Conservation (phyloP, 2,113 vertebrate species). For the Phaetusa simplex region DNA sequence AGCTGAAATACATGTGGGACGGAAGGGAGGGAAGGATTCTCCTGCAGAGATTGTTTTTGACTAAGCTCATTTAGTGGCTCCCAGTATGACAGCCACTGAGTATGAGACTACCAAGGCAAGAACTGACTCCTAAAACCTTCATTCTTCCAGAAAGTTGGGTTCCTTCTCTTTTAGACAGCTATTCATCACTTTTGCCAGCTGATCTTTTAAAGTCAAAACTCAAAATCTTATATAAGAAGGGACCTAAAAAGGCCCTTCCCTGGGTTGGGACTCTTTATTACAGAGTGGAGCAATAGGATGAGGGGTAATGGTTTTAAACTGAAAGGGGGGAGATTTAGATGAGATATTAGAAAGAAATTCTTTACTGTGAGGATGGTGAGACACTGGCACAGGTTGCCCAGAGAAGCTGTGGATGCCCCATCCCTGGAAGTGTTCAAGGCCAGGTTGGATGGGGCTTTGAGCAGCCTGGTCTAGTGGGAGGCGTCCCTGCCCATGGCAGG, state of each 20-base stretch:
- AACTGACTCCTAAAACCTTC: neutral
- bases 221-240: neutral
- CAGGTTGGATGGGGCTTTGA: too few species aligned
- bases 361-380: too few species aligned
- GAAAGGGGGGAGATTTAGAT: too few species aligned
- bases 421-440: too few species aligned
- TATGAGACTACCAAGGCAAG: neutral
- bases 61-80: neutral
- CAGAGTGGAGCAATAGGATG: too few species aligned
- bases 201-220: neutral
- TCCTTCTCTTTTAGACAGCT: neutral
- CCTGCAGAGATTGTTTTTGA: neutral
- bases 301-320: too few species aligned
- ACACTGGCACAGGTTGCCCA: too few species aligned
- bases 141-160: neutral
- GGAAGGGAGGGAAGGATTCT: neutral
- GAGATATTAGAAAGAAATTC: too few species aligned
- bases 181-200: neutral
- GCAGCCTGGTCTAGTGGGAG: too few species aligned
- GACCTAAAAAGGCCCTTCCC: neutral
- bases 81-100: neutral
- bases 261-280: too few species aligned
- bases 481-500: too few species aligned
- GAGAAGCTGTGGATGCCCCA: too few species aligned
- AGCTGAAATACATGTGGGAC: neutral